A percentile compares a stretch with the other conserved stretches of the same genome.
Evolutionary conservation across 1,140 invertebrate genomes (phyloP).

Genomic region (Listronotus oregonensis): DNA sequence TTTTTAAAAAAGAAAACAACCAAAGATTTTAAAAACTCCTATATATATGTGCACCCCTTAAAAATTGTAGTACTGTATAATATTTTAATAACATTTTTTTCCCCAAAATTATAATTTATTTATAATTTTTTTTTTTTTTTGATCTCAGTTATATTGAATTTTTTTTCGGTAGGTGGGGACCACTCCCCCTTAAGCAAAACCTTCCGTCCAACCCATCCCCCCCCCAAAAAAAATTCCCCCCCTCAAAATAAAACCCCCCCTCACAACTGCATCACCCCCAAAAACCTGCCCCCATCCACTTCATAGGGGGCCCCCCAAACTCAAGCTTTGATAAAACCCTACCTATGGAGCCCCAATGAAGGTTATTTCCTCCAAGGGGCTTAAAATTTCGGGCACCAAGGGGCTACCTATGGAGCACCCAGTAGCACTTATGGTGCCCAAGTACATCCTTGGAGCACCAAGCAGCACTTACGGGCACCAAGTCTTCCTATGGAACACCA

Average conservation of each 20-base stretch:
- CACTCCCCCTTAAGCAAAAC: constrained; percentile 61
- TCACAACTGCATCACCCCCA: constrained; percentile 27
- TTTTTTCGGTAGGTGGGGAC: constrained; percentile 53
- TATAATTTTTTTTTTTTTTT: constrained; percentile 30
- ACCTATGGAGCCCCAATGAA: constrained; percentile 53
- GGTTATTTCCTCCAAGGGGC: constrained; percentile 51
- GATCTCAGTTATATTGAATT: constrained; percentile 41
- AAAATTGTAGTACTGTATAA: too few relatives aligned
- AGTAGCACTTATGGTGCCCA: constrained; percentile 51
- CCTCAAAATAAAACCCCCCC: constrained; percentile 44
- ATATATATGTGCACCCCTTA: too few relatives aligned
- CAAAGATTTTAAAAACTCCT: too few relatives aligned
- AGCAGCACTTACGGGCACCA: constrained; percentile 18
- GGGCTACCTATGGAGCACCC: constrained; percentile 51
- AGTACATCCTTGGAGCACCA: constrained; percentile 35
- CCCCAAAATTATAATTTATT: too few relatives aligned
- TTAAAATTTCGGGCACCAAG: constrained; percentile 43
- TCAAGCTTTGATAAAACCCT: constrained; percentile 43
- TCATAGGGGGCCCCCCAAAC: constrained; percentile 44
- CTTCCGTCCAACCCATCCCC: constrained; percentile 58
- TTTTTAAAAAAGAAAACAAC: too few relatives aligned
- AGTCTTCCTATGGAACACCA: constrained; percentile 10
- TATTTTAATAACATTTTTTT: too few relatives aligned
- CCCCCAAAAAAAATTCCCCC: constrained; percentile 50
- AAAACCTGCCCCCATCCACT: constrained; percentile 51